Base-by-base conservation (phyloP, 2,113 vertebrate species). In the Megaleporinus macrocephalus region DNA sequence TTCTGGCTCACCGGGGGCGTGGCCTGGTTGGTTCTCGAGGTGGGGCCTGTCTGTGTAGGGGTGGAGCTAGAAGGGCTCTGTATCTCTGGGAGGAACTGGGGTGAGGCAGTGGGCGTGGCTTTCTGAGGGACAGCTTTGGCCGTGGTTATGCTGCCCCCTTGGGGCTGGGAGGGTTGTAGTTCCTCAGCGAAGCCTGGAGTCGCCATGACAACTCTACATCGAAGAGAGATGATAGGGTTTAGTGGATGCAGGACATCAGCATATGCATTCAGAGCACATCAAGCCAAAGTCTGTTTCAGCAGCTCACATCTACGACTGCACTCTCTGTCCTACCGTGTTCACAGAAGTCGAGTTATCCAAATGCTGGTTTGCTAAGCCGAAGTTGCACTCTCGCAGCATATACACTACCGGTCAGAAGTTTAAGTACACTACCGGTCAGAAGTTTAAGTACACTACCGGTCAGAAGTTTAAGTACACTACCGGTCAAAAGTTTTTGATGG, bases 141-240 rank as follows among this genome's bases (percentile, higher is more conserved):
- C 72, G 94, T 92, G 75, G 92, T 92, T 66, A 94, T 92, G 14
- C 90, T 82, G 22, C 92, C 92, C 80, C 93, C 92, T 81, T 94
- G 92, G 16, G 92, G 84, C 72, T 92, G 93, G 16, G 93, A 91
- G 89, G 91, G 87, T 86, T 95, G 94, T 87, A 94, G 92, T 91
- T 95, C 95, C 92, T 97, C 96, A 14, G 95, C 93, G 55, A 95
- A 97, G 65, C 95, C 94, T 86, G 96, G 94, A 82, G 96, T 97
- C 90, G 96, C 96, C 96, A 97, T 97, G 90, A 89, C 91, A 91
- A 95, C 93, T 79, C 87, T 76, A 78, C 77, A 87, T 89, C 78
- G 59, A 55, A 81, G 91, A 72, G 77, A 88, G 90, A 79, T 55
- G 79, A 75, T 53, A 66, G 24, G 82, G 26, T 15, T 10, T 49